Percentiles rank a stretch among this genome's conserved stretches.
Conservation (phyloP, 2,888 invertebrate genomes). For the Leptinotarsa haldemani region DNA sequence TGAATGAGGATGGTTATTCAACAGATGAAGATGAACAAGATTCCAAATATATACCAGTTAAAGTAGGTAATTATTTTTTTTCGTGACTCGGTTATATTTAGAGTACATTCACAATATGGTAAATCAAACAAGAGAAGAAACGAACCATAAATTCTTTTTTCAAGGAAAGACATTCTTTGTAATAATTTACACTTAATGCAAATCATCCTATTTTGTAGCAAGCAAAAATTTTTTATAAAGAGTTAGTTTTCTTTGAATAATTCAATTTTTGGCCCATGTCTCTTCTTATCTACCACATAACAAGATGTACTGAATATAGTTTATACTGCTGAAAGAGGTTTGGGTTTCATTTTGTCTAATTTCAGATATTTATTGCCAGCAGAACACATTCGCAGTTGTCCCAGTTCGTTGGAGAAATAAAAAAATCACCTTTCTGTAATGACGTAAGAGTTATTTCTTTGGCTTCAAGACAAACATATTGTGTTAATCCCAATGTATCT, state of each 20-base stretch:
- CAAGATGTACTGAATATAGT: neutral
- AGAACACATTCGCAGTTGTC: conserved; percentile 96
- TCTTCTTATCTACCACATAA: too few species aligned
- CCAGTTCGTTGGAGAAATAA: conserved; percentile 94
- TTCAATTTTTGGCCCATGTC: too few species aligned
- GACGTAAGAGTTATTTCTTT: conserved; percentile 81
- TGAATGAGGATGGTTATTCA: conserved; percentile 19
- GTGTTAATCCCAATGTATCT: conserved; percentile 85
- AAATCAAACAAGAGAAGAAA: too few species aligned
- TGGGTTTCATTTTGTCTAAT: conserved; percentile 20
- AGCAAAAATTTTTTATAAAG: too few species aligned
- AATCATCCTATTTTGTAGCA: too few species aligned
- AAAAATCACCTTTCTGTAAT: conserved; percentile 80
- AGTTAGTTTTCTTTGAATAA: too few species aligned
- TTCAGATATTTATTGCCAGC: conserved; percentile 91
- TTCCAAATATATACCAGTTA: conserved; percentile 64
- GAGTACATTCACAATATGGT: too few species aligned
- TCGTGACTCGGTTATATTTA: neutral
- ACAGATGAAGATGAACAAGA: conserved; percentile 52
- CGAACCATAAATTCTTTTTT: too few species aligned
- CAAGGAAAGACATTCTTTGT: too few species aligned
- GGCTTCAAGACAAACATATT: conserved; percentile 92
- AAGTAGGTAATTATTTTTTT: conserved; percentile 48
- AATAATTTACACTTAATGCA: too few species aligned
- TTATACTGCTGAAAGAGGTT: too few species aligned